phyloP scores from a whole-genome alignment of 1,140 invertebrate genomes.

The Drosophila repleta region DNA sequence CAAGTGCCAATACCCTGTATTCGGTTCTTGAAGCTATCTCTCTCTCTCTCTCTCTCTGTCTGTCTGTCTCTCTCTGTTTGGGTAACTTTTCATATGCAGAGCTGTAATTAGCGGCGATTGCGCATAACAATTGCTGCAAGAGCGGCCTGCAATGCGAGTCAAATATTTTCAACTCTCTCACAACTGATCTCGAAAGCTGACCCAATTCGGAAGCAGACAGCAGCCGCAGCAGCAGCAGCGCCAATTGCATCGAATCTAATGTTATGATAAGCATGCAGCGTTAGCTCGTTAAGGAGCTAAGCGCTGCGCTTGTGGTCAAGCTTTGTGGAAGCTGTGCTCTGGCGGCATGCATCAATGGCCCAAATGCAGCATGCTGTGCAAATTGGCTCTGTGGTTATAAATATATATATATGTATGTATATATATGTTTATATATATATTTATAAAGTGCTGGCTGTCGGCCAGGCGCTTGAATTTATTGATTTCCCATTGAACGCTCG shows the following conservation, averaged over 20 bases:
- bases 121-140: slow-evolving; percentile 33
- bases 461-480: slow-evolving; percentile 55
- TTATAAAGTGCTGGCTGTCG: slow-evolving; percentile 40
- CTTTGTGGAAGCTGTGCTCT: slow-evolving; percentile 28
- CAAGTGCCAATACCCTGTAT: slow-evolving; percentile 33
- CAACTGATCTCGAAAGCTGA: slow-evolving; percentile 20
- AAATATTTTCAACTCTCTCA: neutral
- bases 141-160: neutral
- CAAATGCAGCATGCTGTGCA: slow-evolving; percentile 66
- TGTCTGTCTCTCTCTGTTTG: neutral
- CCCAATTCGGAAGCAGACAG: slow-evolving; percentile 37
- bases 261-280: slow-evolving; percentile 43
- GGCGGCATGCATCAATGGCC: slow-evolving; percentile 48
- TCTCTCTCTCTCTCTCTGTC: no score
- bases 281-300: slow-evolving; percentile 37
- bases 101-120: slow-evolving; percentile 39
- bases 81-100: slow-evolving; percentile 43
- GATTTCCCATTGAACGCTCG: slow-evolving; percentile 37
- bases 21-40: slow-evolving; percentile 39
- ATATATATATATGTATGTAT: slow-evolving; percentile 13
- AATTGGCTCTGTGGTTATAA: slow-evolving; percentile 56
- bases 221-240: slow-evolving; percentile 3
- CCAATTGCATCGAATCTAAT: slow-evolving; percentile 37
- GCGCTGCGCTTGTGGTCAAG: slow-evolving; percentile 16
- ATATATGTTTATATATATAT: neutral